Evolutionary conservation across 2,888 invertebrate species (phyloP).

Genomic region (Drosophila pegasa): DNA sequence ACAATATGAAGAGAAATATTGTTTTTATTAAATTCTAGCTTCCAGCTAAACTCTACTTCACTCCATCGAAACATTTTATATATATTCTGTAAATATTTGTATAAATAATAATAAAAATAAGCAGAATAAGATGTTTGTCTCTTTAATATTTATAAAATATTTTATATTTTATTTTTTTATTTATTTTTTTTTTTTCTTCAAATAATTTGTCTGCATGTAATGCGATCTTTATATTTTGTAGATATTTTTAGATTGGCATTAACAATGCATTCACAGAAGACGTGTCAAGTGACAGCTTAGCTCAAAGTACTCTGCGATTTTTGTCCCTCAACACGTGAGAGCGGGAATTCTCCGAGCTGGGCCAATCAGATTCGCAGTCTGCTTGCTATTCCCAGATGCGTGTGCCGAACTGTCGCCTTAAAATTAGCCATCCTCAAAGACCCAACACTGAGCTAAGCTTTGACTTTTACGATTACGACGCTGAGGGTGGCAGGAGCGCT

Average conservation of each 20-base stretch:
- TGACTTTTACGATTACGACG: constrained; percentile 77
- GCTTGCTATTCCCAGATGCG: constrained; percentile 26
- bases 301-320: not conserved
- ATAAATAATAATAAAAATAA: no score
- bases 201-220: no score
- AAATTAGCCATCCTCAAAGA: constrained; percentile 64
- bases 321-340: not conserved
- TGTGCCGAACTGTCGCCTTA: constrained; percentile 51
- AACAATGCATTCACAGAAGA: not conserved
- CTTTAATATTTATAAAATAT: no score
- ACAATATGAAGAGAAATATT: no score
- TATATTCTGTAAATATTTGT: no score
- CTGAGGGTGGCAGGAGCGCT: constrained; percentile 11
- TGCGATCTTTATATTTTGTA: not conserved
- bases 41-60: no score
- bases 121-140: no score
- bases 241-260: not conserved
- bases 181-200: no score
- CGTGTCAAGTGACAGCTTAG: not conserved
- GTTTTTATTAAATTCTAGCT: no score
- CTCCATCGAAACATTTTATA: no score
- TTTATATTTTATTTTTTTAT: no score
- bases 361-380: constrained; percentile 17
- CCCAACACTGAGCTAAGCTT: constrained; percentile 62
- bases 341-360: not conserved